Evolutionary conservation across 2,113 vertebrate species (phyloP).

Genomic region (Nycticebus coucang): DNA sequence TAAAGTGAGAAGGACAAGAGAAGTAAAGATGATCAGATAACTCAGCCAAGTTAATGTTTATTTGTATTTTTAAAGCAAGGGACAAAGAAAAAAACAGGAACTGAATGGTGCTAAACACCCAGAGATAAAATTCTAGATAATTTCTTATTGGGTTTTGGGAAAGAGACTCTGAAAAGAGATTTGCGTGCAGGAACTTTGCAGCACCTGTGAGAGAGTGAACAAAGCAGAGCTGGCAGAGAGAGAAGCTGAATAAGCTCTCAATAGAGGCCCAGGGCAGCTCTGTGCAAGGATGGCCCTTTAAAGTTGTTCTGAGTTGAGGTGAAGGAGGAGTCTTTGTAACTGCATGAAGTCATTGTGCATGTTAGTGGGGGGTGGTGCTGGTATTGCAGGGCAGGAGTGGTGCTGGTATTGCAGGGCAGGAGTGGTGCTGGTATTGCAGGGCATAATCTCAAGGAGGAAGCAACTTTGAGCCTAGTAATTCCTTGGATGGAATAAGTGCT

Average conservation of each 20-base stretch:
- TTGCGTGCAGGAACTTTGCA: background rate
- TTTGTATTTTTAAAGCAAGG: background rate
- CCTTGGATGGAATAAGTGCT: background rate
- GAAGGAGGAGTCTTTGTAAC: background rate
- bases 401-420: too few relatives aligned
- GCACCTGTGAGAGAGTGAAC: background rate
- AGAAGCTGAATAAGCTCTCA: background rate
- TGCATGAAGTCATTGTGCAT: background rate
- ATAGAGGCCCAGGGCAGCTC: background rate
- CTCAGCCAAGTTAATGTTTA: background rate
- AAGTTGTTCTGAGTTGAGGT: background rate
- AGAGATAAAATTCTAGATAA: background rate
- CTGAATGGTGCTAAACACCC: background rate
- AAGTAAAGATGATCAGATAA: background rate
- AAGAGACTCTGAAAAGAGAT: background rate
- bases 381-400: background rate
- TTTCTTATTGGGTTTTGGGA: background rate
- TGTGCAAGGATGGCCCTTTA: background rate
- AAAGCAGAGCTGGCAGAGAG: too few relatives aligned
- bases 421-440: background rate
- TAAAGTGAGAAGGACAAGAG: background rate
- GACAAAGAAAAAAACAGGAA: background rate
- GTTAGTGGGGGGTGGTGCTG: background rate
- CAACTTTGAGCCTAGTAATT: background rate
- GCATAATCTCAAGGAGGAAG: background rate